These are phyloP conservation scores for Dioctria rufipes DNA, from an alignment of 2,888 invertebrate genomes.

Conservation along the genomic window DNA sequence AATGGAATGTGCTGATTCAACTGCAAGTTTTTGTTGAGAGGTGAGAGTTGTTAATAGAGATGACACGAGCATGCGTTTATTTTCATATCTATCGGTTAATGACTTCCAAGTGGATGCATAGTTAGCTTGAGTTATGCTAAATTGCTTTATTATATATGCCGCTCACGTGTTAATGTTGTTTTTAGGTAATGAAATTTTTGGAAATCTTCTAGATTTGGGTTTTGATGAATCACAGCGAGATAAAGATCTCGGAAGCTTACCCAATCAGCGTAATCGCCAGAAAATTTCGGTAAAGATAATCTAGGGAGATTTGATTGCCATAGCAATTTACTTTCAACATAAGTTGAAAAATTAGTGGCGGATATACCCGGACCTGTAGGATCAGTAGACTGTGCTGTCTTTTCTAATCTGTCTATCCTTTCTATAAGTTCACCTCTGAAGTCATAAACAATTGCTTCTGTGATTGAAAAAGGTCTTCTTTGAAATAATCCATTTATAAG, in stretches of 20 bases:
- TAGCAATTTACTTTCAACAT: background rate
- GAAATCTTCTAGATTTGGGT: background rate
- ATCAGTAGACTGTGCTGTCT: background rate
- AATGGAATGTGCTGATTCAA: no score
- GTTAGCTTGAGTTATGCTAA: no score
- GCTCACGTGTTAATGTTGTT: no score
- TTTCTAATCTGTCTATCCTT: background rate
- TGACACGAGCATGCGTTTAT: no score
- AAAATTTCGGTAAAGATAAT: background rate
- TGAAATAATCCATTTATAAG: background rate
- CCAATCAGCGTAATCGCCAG: background rate
- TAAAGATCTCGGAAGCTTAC: background rate
- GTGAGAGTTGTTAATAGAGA: no score
- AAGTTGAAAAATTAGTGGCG: no score
- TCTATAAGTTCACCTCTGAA: background rate
- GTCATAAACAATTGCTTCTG: background rate
- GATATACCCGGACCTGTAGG: no score
- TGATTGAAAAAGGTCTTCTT: background rate
- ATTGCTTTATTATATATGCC: no score
- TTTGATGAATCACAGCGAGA: background rate
- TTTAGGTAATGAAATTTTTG: background rate
- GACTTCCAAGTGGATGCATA: no score
- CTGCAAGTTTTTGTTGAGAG: no score
- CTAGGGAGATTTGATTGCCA: background rate
- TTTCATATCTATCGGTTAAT: no score